Evolutionary conservation across 2,113 vertebrate species (phyloP).

Genomic region (Tympanuchus pallidicinctus): DNA sequence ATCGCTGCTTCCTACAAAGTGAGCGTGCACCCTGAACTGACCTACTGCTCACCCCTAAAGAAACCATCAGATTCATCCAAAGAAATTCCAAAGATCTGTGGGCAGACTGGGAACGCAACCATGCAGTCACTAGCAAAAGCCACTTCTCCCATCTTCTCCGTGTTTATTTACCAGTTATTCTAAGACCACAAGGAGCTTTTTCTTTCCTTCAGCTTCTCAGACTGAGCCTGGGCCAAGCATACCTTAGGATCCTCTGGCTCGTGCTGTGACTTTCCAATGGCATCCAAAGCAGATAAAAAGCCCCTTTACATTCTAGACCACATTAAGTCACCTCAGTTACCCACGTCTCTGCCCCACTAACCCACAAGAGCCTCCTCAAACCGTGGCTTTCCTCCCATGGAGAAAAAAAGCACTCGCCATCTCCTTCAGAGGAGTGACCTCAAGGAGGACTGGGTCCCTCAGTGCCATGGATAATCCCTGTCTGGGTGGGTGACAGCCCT

Average conservation of each 20-base stretch:
- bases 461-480: neutral
- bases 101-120: neutral
- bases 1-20: neutral
- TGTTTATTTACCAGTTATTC: neutral
- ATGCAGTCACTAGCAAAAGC: neutral
- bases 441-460: neutral
- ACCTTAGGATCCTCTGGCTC: neutral
- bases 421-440: neutral
- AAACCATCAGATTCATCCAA: neutral
- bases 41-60: neutral
- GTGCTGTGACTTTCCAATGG: neutral
- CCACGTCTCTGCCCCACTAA: neutral
- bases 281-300: constrained; percentile 23
- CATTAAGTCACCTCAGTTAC: neutral
- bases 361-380: neutral
- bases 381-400: neutral
- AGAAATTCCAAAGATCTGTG: neutral
- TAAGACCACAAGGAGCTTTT: constrained; percentile 18
- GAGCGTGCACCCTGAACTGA: neutral
- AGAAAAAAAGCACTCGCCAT: neutral
- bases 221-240: neutral
- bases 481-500: constrained; percentile 61
- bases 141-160: neutral
- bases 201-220: constrained; percentile 28
- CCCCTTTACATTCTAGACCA: neutral